Evolutionary conservation across 2,113 vertebrate species (phyloP).

Genomic region (Gadus chalcogrammus): DNA sequence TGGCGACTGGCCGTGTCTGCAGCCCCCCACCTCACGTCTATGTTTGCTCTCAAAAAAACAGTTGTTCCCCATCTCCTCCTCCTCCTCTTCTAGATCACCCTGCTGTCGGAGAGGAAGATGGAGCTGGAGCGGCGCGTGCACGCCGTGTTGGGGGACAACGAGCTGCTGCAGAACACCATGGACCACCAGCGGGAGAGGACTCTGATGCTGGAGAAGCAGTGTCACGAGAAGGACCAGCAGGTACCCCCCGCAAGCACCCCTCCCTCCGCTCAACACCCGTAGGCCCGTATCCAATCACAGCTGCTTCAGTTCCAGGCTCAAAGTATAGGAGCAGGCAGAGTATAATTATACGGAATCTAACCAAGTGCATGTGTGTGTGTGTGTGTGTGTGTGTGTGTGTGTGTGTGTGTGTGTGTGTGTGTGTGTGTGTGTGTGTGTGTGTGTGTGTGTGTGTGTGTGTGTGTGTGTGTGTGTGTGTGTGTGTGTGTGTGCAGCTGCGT

Average conservation of each 20-base stretch:
- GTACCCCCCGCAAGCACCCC: constrained; percentile 60
- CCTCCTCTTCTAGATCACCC: constrained; percentile 82
- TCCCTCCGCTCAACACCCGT: no score
- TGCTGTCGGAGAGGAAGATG: constrained; percentile 90
- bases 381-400: constrained; percentile 4
- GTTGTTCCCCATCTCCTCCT: constrained; percentile 13
- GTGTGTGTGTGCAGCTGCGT: constrained; percentile 72
- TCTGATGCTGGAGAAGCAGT: constrained; percentile 85
- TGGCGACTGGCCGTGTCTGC: no score
- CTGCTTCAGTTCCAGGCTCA: no score
- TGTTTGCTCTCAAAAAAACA: no score
- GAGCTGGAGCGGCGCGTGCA: constrained; percentile 88
- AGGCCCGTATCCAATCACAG: no score
- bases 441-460: neutral
- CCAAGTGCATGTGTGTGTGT: neutral
- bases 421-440: neutral
- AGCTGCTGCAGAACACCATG: constrained; percentile 85
- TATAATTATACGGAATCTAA: no score
- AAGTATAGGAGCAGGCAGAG: no score
- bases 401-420: constrained; percentile 6
- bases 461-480: constrained; percentile 10
- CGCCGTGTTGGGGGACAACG: constrained; percentile 87
- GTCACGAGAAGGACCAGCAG: constrained; percentile 90
- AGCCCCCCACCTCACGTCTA: no score
- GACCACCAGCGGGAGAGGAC: constrained; percentile 89